Conservation (phyloP, 2,113 vertebrate genomes). For the Planiliza haematocheilus region DNA sequence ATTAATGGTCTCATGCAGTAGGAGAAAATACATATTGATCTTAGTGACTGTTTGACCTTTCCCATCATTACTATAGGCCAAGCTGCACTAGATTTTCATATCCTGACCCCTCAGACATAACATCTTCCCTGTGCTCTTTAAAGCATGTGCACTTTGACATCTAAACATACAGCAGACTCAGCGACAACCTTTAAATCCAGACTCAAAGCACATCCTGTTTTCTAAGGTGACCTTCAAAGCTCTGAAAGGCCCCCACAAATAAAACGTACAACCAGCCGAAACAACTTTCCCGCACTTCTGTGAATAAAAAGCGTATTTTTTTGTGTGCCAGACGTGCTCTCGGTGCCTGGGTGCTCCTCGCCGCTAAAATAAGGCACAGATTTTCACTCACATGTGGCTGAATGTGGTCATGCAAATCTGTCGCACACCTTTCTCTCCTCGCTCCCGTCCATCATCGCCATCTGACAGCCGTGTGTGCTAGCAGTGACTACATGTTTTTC, state of each 20-base stretch:
- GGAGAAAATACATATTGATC: not conserved
- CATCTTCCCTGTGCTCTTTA: not conserved
- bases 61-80: not conserved
- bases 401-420: constrained; percentile 14
- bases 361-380: constrained; percentile 6
- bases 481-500: constrained; percentile 22
- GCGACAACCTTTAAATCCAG: no score
- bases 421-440: constrained; percentile 23
- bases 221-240: no score
- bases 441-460: constrained; percentile 15
- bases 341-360: not conserved
- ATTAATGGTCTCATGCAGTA: not conserved
- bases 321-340: not conserved
- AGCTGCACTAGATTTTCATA: not conserved
- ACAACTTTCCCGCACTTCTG: not conserved
- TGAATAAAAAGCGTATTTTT: not conserved
- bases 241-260: no score
- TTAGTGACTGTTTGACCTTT: not conserved
- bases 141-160: no score
- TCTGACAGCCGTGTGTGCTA: constrained; percentile 28
- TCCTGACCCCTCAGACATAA: not conserved
- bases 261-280: no score
- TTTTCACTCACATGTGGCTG: constrained; percentile 22
- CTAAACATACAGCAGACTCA: no score
- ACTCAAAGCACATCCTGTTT: no score